These are phyloP conservation scores for Pangasius macronema DNA, from an alignment of 2,797 vertebrate genomes.

Conservation along the genomic window DNA sequence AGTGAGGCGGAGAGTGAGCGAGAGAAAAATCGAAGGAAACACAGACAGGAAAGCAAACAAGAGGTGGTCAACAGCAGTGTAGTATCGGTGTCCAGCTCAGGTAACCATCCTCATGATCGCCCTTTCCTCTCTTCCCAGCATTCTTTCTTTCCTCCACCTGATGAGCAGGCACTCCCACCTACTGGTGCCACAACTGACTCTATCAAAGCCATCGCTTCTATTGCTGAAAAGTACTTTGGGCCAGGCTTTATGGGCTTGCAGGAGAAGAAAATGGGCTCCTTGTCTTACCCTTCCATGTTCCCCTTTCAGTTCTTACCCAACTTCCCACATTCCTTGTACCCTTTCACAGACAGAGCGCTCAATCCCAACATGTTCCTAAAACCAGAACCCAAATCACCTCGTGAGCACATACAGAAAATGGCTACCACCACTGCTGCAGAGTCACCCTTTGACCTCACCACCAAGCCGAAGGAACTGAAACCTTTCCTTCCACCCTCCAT, in stretches of 20 bases:
- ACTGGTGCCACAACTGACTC: conserved; percentile 89
- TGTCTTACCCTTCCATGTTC: conserved; percentile 96
- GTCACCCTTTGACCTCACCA: conserved; percentile 96
- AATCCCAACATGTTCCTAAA: conserved; percentile 93
- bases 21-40: conserved; percentile 61
- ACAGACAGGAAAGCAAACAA: conserved; percentile 73
- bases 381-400: conserved; percentile 92
- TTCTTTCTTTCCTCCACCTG: conserved; percentile 92
- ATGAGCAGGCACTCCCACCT: conserved; percentile 89
- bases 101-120: conserved; percentile 76
- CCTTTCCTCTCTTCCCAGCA: conserved; percentile 88
- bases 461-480: conserved; percentile 90
- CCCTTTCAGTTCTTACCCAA: conserved; percentile 96
- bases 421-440: conserved; percentile 78
- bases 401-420: conserved; percentile 69
- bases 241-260: conserved; percentile 94
- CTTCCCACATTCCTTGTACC: conserved; percentile 92
- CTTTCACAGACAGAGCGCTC: conserved; percentile 85
- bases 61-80: conserved; percentile 77
- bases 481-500: conserved; percentile 73
- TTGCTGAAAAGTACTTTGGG: conserved; percentile 98
- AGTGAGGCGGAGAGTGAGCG: conserved; percentile 89
- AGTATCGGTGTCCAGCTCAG: conserved; percentile 76
- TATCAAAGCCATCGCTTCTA: conserved; percentile 98
- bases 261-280: conserved; percentile 93